Base-by-base conservation (phyloP, 2,797 vertebrate genomes). In the Tragelaphus oryx region DNA sequence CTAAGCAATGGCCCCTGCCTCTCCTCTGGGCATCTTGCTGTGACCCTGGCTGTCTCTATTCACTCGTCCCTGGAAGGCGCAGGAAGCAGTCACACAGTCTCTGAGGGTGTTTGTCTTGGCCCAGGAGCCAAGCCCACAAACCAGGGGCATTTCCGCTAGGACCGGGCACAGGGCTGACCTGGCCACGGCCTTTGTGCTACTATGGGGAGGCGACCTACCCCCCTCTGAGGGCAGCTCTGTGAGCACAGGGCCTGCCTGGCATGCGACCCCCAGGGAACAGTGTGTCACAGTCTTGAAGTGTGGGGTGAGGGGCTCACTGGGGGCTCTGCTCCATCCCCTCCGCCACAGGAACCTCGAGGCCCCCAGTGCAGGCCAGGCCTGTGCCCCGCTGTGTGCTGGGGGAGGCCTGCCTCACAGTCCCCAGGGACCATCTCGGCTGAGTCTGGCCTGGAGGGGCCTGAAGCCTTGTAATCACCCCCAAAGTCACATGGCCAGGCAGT, bases 41-140 rank as follows among this genome's bases (percentile, higher is more conserved):
- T 33, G 78, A 59, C 48, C 90, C 92, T 9, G 68, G 37, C 37
- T 33, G 62, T 65, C 89, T 68, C 65, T 65, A 48, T 95, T 95
- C 81, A 90, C 74, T 57, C 89, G 52, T 93, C 93, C 52, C 46
- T 96, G 87, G 80, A 97, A 96, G 94, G 89, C 78, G 33, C 76
- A 60, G 78, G 94, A 94, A 95, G 83, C 59, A 83, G 87, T 20
- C 95, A 5, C 84, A 10, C 30, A 87, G 96, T 80, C 93, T 83
- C 57, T 71, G 48, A 50, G 79, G 95, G 59, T 84, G 46, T 97
- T 95, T 89, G 91, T 93, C 94, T 95, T 97, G 95, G 94, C 97
- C 28, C 41, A 82, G 26, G 54, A 87, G 91, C 30, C 78, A 13
- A 82, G 90, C 81, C 76, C 96, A 95, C 93, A 22, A 95, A 96